These are phyloP conservation scores for Leptodactylus fuscus DNA, from an alignment of 2,113 vertebrate species.

Conservation along the genomic window DNA sequence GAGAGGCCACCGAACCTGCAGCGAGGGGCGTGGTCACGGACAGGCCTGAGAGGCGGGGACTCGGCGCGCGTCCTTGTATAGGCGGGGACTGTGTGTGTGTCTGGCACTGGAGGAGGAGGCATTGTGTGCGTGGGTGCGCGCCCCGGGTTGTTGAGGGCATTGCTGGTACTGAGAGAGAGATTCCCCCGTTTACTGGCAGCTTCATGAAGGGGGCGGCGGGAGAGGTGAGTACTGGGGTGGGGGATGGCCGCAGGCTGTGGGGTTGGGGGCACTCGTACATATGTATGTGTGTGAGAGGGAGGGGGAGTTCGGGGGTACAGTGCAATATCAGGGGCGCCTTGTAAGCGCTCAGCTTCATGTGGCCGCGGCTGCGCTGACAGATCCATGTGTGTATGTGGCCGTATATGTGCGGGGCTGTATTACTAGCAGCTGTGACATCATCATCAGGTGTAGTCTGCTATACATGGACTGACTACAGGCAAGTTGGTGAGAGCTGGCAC, in stretches of 20 bases:
- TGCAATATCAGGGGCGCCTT: neutral
- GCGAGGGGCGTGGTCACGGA: neutral
- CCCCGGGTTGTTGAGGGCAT: neutral
- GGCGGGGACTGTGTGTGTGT: slow-evolving; percentile 14
- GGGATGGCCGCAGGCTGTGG: too few species aligned
- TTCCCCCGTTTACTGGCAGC: neutral
- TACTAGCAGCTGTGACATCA: too few species aligned
- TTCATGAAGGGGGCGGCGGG: neutral
- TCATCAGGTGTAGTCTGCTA: too few species aligned
- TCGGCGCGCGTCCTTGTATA: neutral
- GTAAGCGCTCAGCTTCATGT: neutral
- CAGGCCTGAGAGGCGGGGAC: neutral
- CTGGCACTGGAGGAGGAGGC: slow-evolving; percentile 20
- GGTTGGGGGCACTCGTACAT: too few species aligned
- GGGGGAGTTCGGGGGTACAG: neutral
- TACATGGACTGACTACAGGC: too few species aligned
- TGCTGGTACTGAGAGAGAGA: neutral
- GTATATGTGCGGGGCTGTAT: neutral
- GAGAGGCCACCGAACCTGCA: neutral
- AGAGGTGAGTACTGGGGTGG: slow-evolving; percentile 12
- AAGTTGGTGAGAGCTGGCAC: too few species aligned
- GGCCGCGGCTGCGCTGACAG: neutral
- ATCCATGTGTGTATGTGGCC: neutral
- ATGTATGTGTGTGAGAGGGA: neutral
- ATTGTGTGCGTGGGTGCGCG: slow-evolving; percentile 24